Conservation (phyloP, 2,888 invertebrate genomes). For the Bellardia bayeri region DNA sequence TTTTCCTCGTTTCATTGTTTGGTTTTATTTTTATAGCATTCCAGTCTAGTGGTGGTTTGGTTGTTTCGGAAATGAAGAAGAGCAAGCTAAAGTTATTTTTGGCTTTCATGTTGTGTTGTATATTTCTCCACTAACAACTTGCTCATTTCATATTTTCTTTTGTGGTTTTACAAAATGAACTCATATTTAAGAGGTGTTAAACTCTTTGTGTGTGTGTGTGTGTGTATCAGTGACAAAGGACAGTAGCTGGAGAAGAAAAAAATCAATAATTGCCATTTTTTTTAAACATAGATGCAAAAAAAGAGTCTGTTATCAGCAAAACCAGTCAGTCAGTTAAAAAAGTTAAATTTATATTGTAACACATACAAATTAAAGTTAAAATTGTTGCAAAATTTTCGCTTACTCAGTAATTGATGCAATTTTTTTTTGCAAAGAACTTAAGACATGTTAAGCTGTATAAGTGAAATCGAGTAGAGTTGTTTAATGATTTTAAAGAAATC, state of each 20-base stretch:
- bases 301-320: not conserved
- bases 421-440: not conserved
- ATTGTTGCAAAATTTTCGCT: not conserved
- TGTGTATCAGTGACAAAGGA: not conserved
- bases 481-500: no score
- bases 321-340: not conserved
- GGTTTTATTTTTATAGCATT: not conserved
- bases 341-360: not conserved
- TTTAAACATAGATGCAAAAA: constrained; percentile 5
- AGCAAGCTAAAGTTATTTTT: constrained; percentile 16
- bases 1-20: not conserved
- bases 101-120: not conserved
- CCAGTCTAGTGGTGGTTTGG: not conserved
- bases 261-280: constrained; percentile 27
- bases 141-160: not conserved
- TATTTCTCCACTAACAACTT: not conserved
- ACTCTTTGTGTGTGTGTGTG: not conserved
- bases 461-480: not conserved
- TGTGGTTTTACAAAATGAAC: not conserved
- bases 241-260: not conserved
- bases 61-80: not conserved
- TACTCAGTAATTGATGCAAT: no score
- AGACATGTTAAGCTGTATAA: not conserved
- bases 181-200: constrained; percentile 21
- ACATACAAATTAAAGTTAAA: not conserved